Evolutionary conservation across 1,140 invertebrate genomes (phyloP), one percentile per base, ranked within the genome.

Genomic region (Drosophila rhopaloa): DNA sequence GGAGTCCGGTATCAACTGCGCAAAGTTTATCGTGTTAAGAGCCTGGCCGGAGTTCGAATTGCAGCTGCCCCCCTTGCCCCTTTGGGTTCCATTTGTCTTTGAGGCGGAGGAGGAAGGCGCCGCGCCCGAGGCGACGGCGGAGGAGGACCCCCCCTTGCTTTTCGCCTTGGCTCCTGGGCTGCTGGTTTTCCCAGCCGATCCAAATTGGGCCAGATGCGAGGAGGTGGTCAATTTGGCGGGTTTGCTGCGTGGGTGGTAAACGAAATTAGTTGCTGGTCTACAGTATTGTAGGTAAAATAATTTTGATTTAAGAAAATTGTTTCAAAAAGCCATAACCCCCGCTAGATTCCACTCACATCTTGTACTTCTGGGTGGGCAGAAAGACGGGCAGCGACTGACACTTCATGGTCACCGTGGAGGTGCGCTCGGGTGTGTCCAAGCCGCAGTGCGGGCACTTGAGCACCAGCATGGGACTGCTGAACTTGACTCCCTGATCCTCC

Each of bases 371-470:
- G 27, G 78, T 83, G 50, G 91, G 80, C 55, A 90, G 51, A 80
- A 92, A 92, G 54, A 92, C 91, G 59, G 92, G 92, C 76, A 92
- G 70, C 10, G 85, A 77, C 72, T 91, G 84, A 63, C 91, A 92
- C 78, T 91, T 91, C 92, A 92, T 92, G 56, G 91, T 92, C 4
- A 92, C 88, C 5, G 82, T 91, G 9, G 93, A 93, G 58, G 91
- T 91, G 81, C 93, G 93, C 37, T 93, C 91, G 8, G 92, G 92
- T 0, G 93, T 93, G 66, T 95, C 94, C 46, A 94, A 92, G 1
- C 95, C 96, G 91, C 97, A 98, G 90, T 98, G 97, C 1, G 96
- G 96, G 92, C 97, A 98, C 24, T 92, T 92, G 0, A 92, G 62
- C 9, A 92, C 90, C 41, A 92, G 54, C 71, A 89, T 81, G 4